Conservation (phyloP, 2,113 vertebrate species). For the Noctilio leporinus region DNA sequence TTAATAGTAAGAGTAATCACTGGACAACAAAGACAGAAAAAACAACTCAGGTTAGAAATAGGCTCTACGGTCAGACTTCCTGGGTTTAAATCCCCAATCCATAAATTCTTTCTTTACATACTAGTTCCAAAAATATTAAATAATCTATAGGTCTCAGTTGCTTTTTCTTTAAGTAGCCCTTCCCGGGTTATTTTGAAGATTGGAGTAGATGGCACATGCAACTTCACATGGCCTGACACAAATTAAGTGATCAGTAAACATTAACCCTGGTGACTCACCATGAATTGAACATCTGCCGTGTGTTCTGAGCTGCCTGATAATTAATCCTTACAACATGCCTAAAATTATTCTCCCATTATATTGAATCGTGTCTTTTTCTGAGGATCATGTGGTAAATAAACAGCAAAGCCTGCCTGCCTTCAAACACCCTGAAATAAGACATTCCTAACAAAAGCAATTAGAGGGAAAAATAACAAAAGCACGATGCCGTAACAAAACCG, state of each 20-base stretch:
- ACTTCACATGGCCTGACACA: neutral
- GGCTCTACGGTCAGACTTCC: neutral
- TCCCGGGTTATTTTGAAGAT: neutral
- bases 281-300: neutral
- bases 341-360: neutral
- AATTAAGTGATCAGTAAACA: neutral
- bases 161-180: neutral
- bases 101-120: neutral
- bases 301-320: neutral
- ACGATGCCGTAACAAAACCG: neutral
- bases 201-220: neutral
- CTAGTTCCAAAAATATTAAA: neutral
- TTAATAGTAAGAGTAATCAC: neutral
- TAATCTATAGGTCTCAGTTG: neutral
- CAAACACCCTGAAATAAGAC: neutral
- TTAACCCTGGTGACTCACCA: neutral
- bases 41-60: neutral
- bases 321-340: neutral
- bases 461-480: neutral
- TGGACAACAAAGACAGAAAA: neutral
- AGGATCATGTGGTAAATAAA: neutral
- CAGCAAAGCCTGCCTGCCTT: neutral
- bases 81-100: neutral
- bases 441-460: neutral
- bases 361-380: neutral